Evolutionary conservation across 2,113 vertebrate species (phyloP), one percentile per base, ranked within the genome.

Genomic region (Machaerirhynchus nigripectus): DNA sequence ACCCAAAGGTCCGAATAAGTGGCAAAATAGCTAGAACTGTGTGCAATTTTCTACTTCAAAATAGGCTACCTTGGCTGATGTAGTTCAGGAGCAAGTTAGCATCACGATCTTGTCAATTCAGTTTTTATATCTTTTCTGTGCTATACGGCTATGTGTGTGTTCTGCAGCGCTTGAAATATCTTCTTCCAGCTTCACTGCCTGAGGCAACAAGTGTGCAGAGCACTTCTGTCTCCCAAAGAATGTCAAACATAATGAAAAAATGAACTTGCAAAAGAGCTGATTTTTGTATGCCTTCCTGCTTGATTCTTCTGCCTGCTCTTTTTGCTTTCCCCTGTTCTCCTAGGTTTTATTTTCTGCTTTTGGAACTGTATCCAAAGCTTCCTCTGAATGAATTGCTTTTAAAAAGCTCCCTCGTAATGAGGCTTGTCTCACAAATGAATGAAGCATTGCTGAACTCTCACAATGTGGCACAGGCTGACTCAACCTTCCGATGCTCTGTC

Each of bases 211-310:
- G 65, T 67, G 64, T 84, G 78, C 83, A 71, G 81, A 11, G 2
- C 65, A 67, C 31, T 61, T 93, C 76, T 88, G 44, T 28, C 86
- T 95, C 80, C 86, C 7, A 3, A 76, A 94, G 89, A 49, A 84
- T 93, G 90, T 96, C 93, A 95, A 95, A 90, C 64, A n/a, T 89
- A 92, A 94, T 94, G 92, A 92, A 95, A 90, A 96, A 84, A 81
- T 82, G 86, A 94, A 76, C 88, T 97, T 89, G 92, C 80, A 92
- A 94, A 95, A 87, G 88, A 89, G 57, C 24, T 78, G 47, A 70
- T 84, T 97, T 96, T 55, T 87, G 26, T 65, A 37, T 82, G 86
- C 56, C 37, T 96, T 96, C 53, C 80, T 47, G 8, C 76, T 69
- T 94, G 80, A 35, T 89, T 89, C 65, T 89, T 8, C 44, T 57